A percentile compares a stretch with the other conserved stretches of the same genome.
Conservation (phyloP, 2,113 vertebrate genomes). For the Irena cyanogastra region DNA sequence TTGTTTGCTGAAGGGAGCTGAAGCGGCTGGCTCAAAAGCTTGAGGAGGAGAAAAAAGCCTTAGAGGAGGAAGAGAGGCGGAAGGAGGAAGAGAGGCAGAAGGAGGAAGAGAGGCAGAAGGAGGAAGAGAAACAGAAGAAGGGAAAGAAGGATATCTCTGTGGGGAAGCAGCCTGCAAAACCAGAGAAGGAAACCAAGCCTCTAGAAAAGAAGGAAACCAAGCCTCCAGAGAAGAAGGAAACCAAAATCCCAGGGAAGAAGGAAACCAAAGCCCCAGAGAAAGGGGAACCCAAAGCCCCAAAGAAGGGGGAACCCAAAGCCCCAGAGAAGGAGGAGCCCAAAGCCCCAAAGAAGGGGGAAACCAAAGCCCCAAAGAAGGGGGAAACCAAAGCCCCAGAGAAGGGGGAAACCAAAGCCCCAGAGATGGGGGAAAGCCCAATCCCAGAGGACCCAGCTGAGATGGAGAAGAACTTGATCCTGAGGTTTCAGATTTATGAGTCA, state of each 20-base stretch:
- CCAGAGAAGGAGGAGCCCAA: not conserved
- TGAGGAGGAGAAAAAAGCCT: slow-evolving; percentile 59
- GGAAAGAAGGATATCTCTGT: not conserved
- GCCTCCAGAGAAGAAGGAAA: not conserved
- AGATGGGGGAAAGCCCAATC: rapidly evolving
- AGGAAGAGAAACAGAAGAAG: not conserved
- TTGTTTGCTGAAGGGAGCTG: slow-evolving; percentile 64
- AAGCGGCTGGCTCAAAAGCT: slow-evolving; percentile 61
- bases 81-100: not conserved
- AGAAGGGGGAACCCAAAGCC: rapidly evolving
- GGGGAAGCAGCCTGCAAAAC: not conserved
- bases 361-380: not conserved
- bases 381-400: no score
- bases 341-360: not conserved
- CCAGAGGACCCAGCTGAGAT: not conserved
- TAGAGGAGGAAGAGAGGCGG: slow-evolving; percentile 67
- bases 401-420: not conserved
- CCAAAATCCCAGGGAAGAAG: not conserved
- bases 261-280: not conserved
- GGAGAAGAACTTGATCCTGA: slow-evolving; percentile 61
- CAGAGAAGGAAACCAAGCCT: not conserved
- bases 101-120: not conserved
- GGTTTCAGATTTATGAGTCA: slow-evolving; percentile 76
- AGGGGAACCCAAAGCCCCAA: not conserved
- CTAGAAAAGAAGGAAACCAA: not conserved